These are phyloP conservation scores for Fabriciana adippe DNA, from an alignment of 2,888 invertebrate genomes.

Conservation along the genomic window DNA sequence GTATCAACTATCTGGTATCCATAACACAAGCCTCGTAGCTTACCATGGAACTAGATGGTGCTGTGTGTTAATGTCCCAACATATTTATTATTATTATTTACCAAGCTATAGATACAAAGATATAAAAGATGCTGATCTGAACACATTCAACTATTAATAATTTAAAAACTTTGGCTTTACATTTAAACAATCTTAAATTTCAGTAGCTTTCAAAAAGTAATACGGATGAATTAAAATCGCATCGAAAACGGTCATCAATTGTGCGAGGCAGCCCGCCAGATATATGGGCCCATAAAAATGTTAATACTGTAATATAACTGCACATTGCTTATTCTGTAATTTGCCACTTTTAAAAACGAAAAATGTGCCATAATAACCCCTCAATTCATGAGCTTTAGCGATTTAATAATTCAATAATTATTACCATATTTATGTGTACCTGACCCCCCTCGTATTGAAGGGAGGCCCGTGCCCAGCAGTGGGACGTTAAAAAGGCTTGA, in stretches of 20 bases:
- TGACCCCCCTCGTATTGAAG: too few relatives aligned
- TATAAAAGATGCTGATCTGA: too few relatives aligned
- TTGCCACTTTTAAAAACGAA: conserved; percentile 76
- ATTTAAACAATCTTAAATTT: conserved; percentile 5
- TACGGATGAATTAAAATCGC: conserved; percentile 52
- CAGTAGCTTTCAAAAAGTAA: conserved; percentile 14
- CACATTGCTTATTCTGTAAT: conserved; percentile 79
- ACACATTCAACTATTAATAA: too few relatives aligned
- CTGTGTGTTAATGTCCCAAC: too few relatives aligned
- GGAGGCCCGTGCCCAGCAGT: too few relatives aligned
- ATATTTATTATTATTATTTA: too few relatives aligned
- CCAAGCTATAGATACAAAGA: too few relatives aligned
- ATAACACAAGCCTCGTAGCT: too few relatives aligned
- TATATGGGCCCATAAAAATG: conserved; percentile 79
- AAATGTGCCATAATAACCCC: conserved; percentile 55
- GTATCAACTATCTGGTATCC: too few relatives aligned
- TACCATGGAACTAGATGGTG: too few relatives aligned
- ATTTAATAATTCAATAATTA: conserved; percentile 17
- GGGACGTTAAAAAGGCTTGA: too few relatives aligned
- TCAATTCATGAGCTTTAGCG: conserved; percentile 42
- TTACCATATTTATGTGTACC: not conserved
- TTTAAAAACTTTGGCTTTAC: not conserved
- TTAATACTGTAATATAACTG: conserved; percentile 78
- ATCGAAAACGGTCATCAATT: conserved; percentile 70
- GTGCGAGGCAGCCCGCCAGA: conserved; percentile 59